Evolutionary conservation across 2,113 vertebrate species (phyloP).

Genomic region (Ailurus styani): DNA sequence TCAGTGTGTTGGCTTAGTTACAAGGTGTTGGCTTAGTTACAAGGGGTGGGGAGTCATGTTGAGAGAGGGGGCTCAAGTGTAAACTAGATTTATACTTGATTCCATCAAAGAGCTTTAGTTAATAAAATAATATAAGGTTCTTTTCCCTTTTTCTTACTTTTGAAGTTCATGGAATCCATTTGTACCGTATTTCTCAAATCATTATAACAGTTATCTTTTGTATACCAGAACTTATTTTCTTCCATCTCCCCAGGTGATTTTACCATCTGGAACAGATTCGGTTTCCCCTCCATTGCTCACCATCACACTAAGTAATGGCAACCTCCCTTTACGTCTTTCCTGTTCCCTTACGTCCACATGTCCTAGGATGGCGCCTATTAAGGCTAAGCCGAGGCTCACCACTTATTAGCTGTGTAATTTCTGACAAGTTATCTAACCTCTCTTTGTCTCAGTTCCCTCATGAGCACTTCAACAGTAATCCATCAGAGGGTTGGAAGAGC

Average conservation of each 20-base stretch:
- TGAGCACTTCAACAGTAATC: neutral
- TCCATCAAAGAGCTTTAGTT: constrained; percentile 2
- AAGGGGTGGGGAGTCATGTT: neutral
- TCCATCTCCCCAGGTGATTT: constrained; percentile 51
- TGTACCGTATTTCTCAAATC: constrained; percentile 23
- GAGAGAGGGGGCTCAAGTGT: neutral
- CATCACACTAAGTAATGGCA: neutral
- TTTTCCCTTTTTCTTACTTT: constrained; percentile 11
- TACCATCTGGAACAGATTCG: constrained; percentile 53
- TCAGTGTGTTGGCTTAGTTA: neutral
- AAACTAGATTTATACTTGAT: constrained; percentile 7
- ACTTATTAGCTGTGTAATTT: constrained; percentile 4
- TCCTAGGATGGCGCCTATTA: neutral
- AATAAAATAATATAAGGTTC: constrained; percentile 22
- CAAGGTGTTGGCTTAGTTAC: neutral
- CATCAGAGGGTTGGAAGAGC: neutral
- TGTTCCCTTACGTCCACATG: neutral
- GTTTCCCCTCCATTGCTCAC: neutral
- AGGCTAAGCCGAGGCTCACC: neutral
- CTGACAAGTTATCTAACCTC: neutral
- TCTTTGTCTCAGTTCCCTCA: neutral
- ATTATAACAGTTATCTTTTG: constrained; percentile 24
- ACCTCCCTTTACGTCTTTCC: neutral
- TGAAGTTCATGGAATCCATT: constrained; percentile 46
- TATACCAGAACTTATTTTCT: constrained; percentile 53